Conservation (phyloP, 92 coral and sea anemone species). For the Umimayanthus chanpuru region DNA sequence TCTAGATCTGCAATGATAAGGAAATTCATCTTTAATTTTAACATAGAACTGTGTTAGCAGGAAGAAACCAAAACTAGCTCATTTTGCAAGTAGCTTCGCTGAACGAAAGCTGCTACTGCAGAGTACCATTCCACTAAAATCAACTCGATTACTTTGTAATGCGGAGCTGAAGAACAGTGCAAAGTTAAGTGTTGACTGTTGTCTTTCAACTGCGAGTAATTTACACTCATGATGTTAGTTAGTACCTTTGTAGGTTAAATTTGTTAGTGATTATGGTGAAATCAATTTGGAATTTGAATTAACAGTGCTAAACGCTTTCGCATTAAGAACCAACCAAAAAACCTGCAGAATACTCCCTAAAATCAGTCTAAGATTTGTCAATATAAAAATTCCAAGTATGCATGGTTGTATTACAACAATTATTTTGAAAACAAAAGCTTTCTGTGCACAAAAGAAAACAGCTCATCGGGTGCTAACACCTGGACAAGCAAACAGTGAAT, state of each 20-base stretch:
- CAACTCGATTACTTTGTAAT: background rate
- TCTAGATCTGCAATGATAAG: no score
- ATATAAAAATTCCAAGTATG: background rate
- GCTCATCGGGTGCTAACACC: conserved; percentile 25
- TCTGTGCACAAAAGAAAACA: conserved; percentile 15
- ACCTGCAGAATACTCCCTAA: background rate
- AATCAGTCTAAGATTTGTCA: background rate
- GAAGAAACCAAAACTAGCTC: background rate
- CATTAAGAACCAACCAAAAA: background rate
- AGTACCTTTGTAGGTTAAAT: background rate
- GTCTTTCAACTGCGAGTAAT: background rate
- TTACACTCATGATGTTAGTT: background rate
- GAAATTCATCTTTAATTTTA: no score
- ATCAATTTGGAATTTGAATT: background rate
- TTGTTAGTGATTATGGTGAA: background rate
- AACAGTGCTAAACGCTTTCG: background rate
- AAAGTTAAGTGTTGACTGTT: conserved; percentile 6
- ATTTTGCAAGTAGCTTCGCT: background rate
- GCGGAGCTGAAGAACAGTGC: background rate
- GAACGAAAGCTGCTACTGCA: background rate
- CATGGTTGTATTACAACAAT: background rate
- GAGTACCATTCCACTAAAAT: background rate
- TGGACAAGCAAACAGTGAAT: conserved; percentile 38
- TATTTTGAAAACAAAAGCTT: background rate
- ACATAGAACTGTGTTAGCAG: no score